phyloP scores from a whole-genome alignment of 2,113 vertebrate species.

The Percopsis transmontana region DNA sequence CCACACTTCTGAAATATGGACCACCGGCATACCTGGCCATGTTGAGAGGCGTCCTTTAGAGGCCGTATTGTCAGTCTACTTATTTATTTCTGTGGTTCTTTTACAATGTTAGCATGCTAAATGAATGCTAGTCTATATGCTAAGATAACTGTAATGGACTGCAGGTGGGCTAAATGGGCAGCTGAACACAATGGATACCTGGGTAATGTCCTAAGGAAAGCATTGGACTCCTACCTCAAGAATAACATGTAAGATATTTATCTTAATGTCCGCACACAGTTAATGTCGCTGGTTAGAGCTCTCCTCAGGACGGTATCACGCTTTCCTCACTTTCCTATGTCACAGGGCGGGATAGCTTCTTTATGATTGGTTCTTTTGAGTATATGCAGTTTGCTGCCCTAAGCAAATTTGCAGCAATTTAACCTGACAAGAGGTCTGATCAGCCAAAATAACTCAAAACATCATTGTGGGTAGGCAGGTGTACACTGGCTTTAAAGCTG shows the following conservation, averaged over 20 bases:
- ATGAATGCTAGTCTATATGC: background rate
- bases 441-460: too few species aligned
- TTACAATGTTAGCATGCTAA: background rate
- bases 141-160: constrained; percentile 10
- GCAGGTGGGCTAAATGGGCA: constrained; percentile 80
- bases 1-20: constrained; percentile 72
- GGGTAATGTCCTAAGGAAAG: constrained; percentile 73
- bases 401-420: background rate
- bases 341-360: too few species aligned
- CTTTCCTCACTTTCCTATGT: too few species aligned
- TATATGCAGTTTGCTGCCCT: background rate
- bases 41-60: constrained; percentile 68
- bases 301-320: too few species aligned
- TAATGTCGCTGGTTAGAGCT: background rate
- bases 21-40: constrained; percentile 68
- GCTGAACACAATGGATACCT: constrained; percentile 82
- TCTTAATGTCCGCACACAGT: background rate
- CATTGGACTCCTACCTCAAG: constrained; percentile 76
- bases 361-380: too few species aligned
- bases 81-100: background rate
- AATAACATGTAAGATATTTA: constrained; percentile 65
- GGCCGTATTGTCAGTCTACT: constrained; percentile 72
- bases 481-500: background rate
- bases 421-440: background rate
- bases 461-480: too few species aligned